These are phyloP conservation scores for Cheiracanthium punctorium DNA, from an alignment of 2,888 invertebrate genomes.

Conservation along the genomic window DNA sequence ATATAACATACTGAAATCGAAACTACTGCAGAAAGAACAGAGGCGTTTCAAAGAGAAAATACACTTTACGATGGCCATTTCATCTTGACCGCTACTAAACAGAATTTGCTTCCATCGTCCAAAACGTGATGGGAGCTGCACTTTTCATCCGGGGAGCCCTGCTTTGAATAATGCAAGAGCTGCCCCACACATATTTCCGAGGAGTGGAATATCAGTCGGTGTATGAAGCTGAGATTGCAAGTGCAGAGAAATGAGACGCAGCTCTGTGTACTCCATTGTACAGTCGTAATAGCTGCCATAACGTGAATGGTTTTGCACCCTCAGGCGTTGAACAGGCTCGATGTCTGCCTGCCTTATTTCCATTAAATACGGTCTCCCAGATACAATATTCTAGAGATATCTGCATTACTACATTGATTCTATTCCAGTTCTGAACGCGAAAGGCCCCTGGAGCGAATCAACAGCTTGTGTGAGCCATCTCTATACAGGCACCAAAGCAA, in stretches of 20 bases:
- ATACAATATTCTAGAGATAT: constrained; percentile 31
- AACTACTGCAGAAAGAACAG: constrained; percentile 6
- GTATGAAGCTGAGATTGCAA: constrained; percentile 11
- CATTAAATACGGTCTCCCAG: constrained; percentile 26
- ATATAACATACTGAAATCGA: background rate
- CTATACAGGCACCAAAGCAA: too few relatives aligned
- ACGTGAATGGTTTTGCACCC: constrained; percentile 38
- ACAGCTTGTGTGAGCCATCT: constrained; percentile 58
- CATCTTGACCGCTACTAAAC: constrained; percentile 61
- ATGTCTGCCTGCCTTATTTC: constrained; percentile 34
- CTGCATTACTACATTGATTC: constrained; percentile 40
- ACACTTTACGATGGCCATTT: constrained; percentile 57
- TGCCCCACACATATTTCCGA: constrained; percentile 34
- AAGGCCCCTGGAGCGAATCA: constrained; percentile 42
- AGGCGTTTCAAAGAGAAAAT: constrained; percentile 40
- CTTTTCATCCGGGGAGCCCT: constrained; percentile 22
- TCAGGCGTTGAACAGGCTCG: constrained; percentile 32
- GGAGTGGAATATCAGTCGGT: constrained; percentile 27
- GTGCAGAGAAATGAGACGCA: constrained; percentile 23
- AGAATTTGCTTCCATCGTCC: constrained; percentile 45
- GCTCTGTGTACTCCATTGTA: constrained; percentile 20
- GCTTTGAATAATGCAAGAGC: constrained; percentile 59
- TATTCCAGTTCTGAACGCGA: constrained; percentile 12
- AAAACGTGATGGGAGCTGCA: constrained; percentile 46
- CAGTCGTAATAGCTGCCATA: constrained; percentile 35